Conservation (phyloP, 2,113 vertebrate genomes). For the Nycticebus coucang region DNA sequence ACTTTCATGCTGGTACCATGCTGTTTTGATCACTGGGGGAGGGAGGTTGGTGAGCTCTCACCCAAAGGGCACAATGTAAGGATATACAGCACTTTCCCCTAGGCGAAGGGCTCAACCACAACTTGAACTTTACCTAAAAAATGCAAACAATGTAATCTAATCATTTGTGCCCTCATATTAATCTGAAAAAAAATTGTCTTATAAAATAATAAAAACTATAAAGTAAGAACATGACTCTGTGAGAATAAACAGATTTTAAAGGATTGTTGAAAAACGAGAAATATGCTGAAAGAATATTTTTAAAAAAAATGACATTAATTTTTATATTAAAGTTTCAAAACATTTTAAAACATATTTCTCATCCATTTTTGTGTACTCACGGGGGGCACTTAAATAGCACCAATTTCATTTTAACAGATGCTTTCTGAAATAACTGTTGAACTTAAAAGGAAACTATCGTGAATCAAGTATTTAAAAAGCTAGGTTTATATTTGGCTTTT, state of each 20-base stretch:
- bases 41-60: no score
- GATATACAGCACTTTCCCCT: no score
- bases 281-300: background rate
- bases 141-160: no score
- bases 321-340: background rate
- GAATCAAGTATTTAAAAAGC: background rate
- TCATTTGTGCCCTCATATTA: no score
- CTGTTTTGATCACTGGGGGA: no score
- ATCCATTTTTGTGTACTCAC: background rate
- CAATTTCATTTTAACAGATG: background rate
- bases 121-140: no score
- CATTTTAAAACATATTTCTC: background rate
- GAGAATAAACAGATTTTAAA: background rate
- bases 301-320: background rate
- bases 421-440: constrained; percentile 21
- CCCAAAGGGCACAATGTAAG: no score
- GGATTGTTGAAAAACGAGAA: background rate
- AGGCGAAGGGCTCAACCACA: no score
- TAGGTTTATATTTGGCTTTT: background rate
- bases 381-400: background rate
- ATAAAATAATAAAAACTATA: background rate
- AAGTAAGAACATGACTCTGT: background rate
- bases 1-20: no score
- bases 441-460: background rate
- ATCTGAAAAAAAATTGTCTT: background rate